Evolutionary conservation across 2,888 invertebrate species (phyloP), one percentile per base, ranked within the genome.

Genomic region (Tiphia femorata): DNA sequence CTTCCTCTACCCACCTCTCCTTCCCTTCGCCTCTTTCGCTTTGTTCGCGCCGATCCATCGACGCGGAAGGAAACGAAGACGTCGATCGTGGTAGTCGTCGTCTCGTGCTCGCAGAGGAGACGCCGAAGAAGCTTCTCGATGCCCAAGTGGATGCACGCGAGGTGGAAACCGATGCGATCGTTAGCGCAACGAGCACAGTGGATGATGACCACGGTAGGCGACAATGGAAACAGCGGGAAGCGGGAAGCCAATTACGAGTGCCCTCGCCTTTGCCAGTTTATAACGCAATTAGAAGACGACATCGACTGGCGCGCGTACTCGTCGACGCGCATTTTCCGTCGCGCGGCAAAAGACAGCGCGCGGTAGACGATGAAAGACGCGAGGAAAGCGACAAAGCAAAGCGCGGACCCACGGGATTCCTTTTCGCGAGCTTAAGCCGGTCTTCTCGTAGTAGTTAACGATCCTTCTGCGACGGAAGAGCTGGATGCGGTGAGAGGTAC

Each of bases 211-310:
- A 29, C 25, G 37, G 35, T n/a, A n/a, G 35, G 41, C 46, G 16
- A 48, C 8, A 41, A 53, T 65, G 60, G 58, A 70, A 68, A 60
- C 65, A 59, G 52, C 60, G 55, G 38, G 52, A 60, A 56, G 19
- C 2, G 59, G 47, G 53, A 46, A 42, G 61, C 49, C 59, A 70
- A 70, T 69, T 61, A 70, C 49, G 53, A 58, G 23, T 33, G 35
- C 25, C 40, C 37, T 12, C 25, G 37, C 58, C 56, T 66, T 70
- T 64, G 69, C 58, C 58, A 63, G 57, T 63, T 62, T 57, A 71
- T 70, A 70, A 70, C 58, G 52, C 49, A 59, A 70, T 67, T 71
- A 67, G 68, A 71, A 66, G 64, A 66, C 41, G 55, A n/a, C n/a
- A n/a, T n/a, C 25, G 8, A 8, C 25, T 6, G 25, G 6, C 20